A percentile compares a stretch with the other conserved stretches of the same genome.
These are phyloP conservation scores for Morpho deidamia DNA, from an alignment of 2,888 invertebrate species.

Conservation along the genomic window DNA sequence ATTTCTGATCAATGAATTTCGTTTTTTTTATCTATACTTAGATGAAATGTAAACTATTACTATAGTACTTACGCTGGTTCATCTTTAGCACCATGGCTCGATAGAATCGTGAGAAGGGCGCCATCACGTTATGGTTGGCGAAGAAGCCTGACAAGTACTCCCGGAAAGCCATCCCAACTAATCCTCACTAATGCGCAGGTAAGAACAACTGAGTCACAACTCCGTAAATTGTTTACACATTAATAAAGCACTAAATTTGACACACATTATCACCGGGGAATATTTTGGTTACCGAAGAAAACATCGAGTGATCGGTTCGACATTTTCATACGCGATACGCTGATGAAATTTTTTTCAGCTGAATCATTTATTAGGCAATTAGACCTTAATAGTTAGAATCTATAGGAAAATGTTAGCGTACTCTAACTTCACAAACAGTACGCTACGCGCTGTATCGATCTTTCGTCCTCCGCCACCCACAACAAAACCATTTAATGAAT, in stretches of 20 bases:
- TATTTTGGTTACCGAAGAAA: conserved; percentile 31
- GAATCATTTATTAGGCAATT: conserved; percentile 11
- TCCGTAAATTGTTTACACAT: conserved; percentile 42
- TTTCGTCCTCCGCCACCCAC: conserved; percentile 34
- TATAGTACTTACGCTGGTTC: conserved; percentile 60
- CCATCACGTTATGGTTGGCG: conserved; percentile 54
- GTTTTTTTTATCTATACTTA: neutral
- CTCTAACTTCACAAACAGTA: conserved; percentile 55
- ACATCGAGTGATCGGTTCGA: conserved; percentile 19
- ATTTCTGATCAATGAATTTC: too few relatives aligned
- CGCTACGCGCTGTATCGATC: conserved; percentile 45
- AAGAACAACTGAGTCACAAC: conserved; percentile 30
- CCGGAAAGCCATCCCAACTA: conserved; percentile 42
- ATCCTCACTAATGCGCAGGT: conserved; percentile 18
- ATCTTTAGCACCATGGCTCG: conserved; percentile 71
- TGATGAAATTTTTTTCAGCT: conserved; percentile 3
- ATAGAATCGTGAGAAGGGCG: conserved; percentile 64
- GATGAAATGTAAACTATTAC: neutral
- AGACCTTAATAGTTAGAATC: conserved; percentile 11
- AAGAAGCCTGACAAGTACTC: conserved; percentile 45
- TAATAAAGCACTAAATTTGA: conserved; percentile 66
- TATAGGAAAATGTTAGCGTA: conserved; percentile 38
- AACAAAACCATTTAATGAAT: conserved; percentile 14
- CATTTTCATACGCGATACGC: conserved; percentile 23
- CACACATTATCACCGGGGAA: conserved; percentile 70